Percentiles rank a stretch among this genome's conserved stretches.
phyloP scores from a whole-genome alignment of 1,140 invertebrate species.

The silkworm (Bombyx mori) region ASM3026992v2 NC_085111.1:5044001-5044500 shows the following conservation, averaged over 20 bases:
- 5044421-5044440: too few relatives aligned
- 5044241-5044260: slow-evolving; percentile 66
- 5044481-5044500: too few relatives aligned
- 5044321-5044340: background rate
- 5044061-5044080: too few relatives aligned
- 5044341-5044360: too few relatives aligned
- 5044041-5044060: background rate
- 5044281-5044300: slow-evolving; percentile 56
- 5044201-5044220: slow-evolving; percentile 25
- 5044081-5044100: too few relatives aligned
- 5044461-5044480: too few relatives aligned
- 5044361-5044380: too few relatives aligned
- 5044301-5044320: slow-evolving; percentile 12
- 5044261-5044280: slow-evolving; percentile 42
- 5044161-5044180: slow-evolving; percentile 25
- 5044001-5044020: too few relatives aligned
- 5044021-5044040: too few relatives aligned
- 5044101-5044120: background rate
- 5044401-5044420: too few relatives aligned
- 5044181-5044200: slow-evolving; percentile 35
- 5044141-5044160: slow-evolving; percentile 28
- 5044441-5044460: too few relatives aligned
- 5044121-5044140: slow-evolving; percentile 19
- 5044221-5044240: slow-evolving; percentile 49
- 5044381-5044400: too few relatives aligned